Evolutionary conservation across 1,140 invertebrate genomes (phyloP).

Genomic region (Hyles vespertilio): DNA sequence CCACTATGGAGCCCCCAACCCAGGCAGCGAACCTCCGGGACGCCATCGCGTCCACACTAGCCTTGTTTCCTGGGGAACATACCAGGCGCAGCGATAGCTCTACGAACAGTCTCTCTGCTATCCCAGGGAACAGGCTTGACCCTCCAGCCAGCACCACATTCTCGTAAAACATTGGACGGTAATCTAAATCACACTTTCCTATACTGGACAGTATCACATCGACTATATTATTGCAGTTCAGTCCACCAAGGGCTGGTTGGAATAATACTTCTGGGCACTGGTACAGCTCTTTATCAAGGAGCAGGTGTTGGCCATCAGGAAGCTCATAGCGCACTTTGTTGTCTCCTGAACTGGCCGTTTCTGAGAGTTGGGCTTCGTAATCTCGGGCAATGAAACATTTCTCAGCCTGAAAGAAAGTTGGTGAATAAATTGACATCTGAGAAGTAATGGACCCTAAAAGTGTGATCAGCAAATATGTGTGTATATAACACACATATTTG

Average conservation of each 20-base stretch:
- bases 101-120: conserved; percentile 85
- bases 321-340: conserved; percentile 82
- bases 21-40: conserved; percentile 90
- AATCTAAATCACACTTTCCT: conserved; percentile 88
- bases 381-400: conserved; percentile 44
- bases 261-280: conserved; percentile 92
- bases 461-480: too few relatives aligned
- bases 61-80: conserved; percentile 83
- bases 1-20: conserved; percentile 85
- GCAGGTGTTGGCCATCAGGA: conserved; percentile 89
- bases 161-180: conserved; percentile 86
- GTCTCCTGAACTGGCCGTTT: conserved; percentile 12
- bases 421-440: too few relatives aligned
- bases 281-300: conserved; percentile 91
- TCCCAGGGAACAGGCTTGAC: conserved; percentile 87
- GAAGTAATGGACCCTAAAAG: too few relatives aligned
- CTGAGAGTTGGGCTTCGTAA: conserved; percentile 30
- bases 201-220: conserved; percentile 90
- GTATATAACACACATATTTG: too few relatives aligned
- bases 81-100: conserved; percentile 85
- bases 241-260: conserved; percentile 85
- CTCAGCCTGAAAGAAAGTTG: conserved; percentile 68
- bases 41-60: conserved; percentile 90
- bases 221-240: conserved; percentile 86
- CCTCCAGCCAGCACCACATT: conserved; percentile 89